phyloP scores from a whole-genome alignment of 2,113 vertebrate genomes.

The Stictonetta naevosa region DNA sequence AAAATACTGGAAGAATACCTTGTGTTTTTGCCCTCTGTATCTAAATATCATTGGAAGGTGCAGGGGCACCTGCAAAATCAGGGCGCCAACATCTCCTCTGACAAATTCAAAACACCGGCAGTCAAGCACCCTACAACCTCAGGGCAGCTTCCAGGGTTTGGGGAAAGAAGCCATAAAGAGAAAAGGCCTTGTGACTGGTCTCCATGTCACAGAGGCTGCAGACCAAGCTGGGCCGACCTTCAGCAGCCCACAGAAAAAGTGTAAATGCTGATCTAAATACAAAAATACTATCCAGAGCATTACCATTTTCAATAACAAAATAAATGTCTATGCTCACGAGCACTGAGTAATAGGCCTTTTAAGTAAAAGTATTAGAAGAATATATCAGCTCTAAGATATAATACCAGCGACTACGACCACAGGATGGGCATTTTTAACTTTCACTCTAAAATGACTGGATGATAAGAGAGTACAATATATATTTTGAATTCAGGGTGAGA shows the following conservation, averaged over 20 bases:
- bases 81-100: background rate
- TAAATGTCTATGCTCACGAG: slow-evolving; percentile 53
- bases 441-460: slow-evolving; percentile 79
- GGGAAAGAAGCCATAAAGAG: background rate
- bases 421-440: slow-evolving; percentile 80
- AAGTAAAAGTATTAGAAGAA: slow-evolving; percentile 80
- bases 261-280: background rate
- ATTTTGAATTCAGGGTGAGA: slow-evolving; percentile 77
- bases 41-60: background rate
- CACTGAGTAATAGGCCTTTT: slow-evolving; percentile 77
- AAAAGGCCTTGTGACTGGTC: too few relatives aligned
- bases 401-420: slow-evolving; percentile 67
- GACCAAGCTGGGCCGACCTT: background rate
- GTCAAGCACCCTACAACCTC: background rate
- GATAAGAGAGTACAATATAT: slow-evolving; percentile 81
- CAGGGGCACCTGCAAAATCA: background rate
- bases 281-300: background rate
- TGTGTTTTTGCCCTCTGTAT: too few relatives aligned
- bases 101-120: background rate
- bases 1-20: background rate
- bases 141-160: background rate
- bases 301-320: slow-evolving; percentile 73
- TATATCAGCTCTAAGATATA: slow-evolving; percentile 80
- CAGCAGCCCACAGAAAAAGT: background rate
- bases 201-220: background rate